These are phyloP conservation scores for Gortyna flavago DNA, from an alignment of 2,888 invertebrate genomes.

Conservation along the genomic window DNA sequence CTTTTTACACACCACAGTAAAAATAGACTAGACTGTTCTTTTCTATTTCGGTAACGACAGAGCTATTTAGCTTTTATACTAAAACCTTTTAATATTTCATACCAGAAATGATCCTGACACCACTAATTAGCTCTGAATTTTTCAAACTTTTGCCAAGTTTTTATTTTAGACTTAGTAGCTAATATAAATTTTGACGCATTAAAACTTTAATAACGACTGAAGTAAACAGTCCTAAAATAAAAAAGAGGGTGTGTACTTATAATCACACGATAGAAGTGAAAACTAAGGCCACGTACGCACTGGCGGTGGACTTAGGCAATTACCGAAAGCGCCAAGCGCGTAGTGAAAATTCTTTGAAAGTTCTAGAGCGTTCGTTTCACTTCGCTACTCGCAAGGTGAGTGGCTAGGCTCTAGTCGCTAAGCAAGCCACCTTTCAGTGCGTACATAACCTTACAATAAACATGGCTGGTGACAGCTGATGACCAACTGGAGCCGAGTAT, in stretches of 20 bases:
- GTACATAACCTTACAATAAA: not conserved
- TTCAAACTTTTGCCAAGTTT: slow-evolving; percentile 33
- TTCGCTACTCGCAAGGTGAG: too few relatives aligned
- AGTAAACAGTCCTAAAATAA: not conserved
- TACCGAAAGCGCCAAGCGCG: too few relatives aligned
- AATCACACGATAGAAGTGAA: not conserved
- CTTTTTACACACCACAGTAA: not conserved
- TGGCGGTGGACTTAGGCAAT: too few relatives aligned
- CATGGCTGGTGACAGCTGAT: not conserved
- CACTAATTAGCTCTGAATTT: slow-evolving; percentile 40
- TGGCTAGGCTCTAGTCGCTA: too few relatives aligned
- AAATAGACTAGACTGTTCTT: not conserved
- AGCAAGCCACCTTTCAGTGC: too few relatives aligned
- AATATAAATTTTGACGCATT: not conserved
- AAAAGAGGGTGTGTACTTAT: not conserved
- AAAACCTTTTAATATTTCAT: slow-evolving; percentile 33
- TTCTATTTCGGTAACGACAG: slow-evolving; percentile 9
- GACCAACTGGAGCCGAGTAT: not conserved
- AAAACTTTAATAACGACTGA: not conserved
- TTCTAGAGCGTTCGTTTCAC: too few relatives aligned
- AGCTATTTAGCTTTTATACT: slow-evolving; percentile 18
- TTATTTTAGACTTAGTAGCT: slow-evolving; percentile 3
- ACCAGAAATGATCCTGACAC: slow-evolving; percentile 14
- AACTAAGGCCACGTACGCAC: too few relatives aligned
- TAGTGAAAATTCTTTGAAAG: too few relatives aligned